Evolutionary conservation across 2,797 vertebrate genomes (phyloP).

Genomic region (Enteromius thamalakanensis): DNA sequence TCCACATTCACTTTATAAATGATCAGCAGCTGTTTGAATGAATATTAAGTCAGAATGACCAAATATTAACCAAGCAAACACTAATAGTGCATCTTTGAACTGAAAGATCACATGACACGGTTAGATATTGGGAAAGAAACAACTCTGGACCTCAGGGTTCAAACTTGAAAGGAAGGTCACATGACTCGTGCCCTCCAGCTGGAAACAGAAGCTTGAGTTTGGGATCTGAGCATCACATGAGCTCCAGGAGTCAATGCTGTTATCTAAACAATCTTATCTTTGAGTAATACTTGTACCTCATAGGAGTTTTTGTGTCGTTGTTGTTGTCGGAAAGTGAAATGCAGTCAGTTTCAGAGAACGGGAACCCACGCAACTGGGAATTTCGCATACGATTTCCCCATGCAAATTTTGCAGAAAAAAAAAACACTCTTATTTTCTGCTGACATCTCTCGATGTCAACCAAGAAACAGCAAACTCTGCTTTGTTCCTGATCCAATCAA

Average conservation of each 20-base stretch:
- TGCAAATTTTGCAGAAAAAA: neutral
- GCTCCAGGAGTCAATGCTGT: neutral
- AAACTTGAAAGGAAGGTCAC: conserved; percentile 2
- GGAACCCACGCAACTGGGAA: neutral
- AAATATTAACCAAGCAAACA: neutral
- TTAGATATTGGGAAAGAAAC: conserved; percentile 15
- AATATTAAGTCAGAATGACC: neutral
- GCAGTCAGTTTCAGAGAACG: neutral
- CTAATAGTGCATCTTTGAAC: neutral
- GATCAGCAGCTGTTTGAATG: neutral
- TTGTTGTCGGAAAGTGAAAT: neutral
- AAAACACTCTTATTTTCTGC: neutral
- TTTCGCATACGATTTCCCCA: neutral
- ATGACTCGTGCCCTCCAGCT: conserved; percentile 3
- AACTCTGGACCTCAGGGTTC: neutral
- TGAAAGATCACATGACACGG: conserved; percentile 3
- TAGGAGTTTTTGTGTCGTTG: neutral
- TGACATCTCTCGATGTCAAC: neutral
- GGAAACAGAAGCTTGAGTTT: neutral
- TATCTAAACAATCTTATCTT: conserved; percentile 4
- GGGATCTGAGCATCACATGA: conserved; percentile 14
- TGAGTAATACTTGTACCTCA: neutral
- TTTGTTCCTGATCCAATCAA: conserved; percentile 9
- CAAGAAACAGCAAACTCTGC: neutral
- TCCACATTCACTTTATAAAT: neutral